These are phyloP conservation scores for Sula dactylatra DNA, from an alignment of 2,113 vertebrate genomes.

Conservation along the genomic window DNA sequence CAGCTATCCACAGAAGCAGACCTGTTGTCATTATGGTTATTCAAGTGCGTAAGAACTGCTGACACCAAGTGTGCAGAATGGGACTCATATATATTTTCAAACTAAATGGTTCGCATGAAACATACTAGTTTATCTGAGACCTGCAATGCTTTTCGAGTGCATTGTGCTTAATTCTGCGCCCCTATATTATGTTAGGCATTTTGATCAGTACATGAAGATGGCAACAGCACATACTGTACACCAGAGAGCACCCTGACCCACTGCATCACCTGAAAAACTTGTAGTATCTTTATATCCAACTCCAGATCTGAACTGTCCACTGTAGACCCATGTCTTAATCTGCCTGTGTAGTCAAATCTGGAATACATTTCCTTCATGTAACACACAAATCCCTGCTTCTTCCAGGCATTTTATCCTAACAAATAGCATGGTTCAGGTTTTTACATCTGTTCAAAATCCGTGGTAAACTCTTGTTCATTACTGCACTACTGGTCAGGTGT, in stretches of 20 bases:
- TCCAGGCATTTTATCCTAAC: neutral
- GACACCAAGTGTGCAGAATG: neutral
- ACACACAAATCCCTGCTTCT: neutral
- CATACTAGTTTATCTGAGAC: neutral
- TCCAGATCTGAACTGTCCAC: neutral
- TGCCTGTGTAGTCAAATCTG: neutral
- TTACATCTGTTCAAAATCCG: neutral
- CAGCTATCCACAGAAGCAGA: neutral
- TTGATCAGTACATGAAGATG: neutral
- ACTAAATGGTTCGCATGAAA: neutral
- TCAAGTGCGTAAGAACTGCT: neutral
- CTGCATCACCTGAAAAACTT: neutral
- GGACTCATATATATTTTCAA: neutral
- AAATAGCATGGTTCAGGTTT: neutral
- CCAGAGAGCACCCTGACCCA: neutral
- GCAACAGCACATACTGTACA: neutral
- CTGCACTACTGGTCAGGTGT: neutral
- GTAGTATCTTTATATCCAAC: neutral
- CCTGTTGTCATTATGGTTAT: neutral
- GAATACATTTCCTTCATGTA: neutral
- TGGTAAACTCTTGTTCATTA: neutral
- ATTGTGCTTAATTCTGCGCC: neutral
- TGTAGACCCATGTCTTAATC: neutral
- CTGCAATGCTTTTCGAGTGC: neutral
- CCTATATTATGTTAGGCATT: neutral